These are phyloP conservation scores for Oreotrochilus melanogaster DNA, from an alignment of 2,113 vertebrate species.

Conservation along the genomic window DNA sequence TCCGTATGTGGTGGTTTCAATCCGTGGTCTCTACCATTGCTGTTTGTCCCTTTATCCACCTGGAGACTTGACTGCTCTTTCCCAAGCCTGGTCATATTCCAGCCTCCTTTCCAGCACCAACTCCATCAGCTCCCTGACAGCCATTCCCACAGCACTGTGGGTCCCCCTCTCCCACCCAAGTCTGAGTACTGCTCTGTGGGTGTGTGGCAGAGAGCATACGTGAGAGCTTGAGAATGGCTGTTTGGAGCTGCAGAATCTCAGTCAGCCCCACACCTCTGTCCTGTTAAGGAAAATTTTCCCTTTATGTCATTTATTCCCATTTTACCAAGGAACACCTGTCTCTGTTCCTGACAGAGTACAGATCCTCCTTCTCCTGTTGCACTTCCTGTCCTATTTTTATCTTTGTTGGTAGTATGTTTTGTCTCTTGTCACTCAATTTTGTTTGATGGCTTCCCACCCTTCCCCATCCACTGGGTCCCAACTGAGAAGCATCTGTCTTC, in stretches of 20 bases:
- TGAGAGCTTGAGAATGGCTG: background rate
- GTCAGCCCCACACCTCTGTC: background rate
- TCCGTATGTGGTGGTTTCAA: background rate
- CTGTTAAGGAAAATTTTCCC: background rate
- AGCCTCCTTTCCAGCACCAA: background rate
- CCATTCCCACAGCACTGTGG: fast-evolving
- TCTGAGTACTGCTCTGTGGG: fast-evolving
- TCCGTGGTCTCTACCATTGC: background rate
- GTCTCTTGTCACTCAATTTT: background rate
- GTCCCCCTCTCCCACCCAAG: background rate
- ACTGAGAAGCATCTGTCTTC: background rate
- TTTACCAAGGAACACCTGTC: background rate
- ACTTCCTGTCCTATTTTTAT: background rate
- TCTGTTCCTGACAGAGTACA: background rate
- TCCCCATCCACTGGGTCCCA: fast-evolving
- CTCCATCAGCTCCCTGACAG: background rate
- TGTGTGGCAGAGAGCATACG: background rate
- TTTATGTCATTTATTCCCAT: fast-evolving
- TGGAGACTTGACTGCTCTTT: background rate
- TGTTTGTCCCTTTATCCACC: background rate
- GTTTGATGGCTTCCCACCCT: background rate
- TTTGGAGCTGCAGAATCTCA: background rate
- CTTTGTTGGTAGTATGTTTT: background rate
- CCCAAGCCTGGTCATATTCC: background rate
- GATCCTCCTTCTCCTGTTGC: background rate